phyloP scores from a whole-genome alignment of 2,888 invertebrate species.

The Nudaria mundana region DNA sequence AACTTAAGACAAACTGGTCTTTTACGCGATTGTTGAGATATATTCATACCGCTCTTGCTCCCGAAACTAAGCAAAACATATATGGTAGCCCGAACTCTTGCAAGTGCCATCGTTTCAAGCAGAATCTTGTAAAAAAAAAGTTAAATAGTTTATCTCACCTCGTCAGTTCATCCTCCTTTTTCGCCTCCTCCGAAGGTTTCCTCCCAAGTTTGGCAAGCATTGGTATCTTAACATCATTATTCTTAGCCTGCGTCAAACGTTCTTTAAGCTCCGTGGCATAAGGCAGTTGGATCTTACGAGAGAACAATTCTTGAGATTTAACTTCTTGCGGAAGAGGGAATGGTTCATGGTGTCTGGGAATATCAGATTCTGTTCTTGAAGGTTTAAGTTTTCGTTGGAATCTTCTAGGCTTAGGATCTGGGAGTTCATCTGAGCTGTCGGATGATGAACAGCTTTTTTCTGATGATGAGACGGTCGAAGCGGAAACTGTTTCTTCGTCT shows the following conservation, averaged over 20 bases:
- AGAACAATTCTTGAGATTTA: constrained; percentile 36
- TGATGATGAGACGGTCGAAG: constrained; percentile 70
- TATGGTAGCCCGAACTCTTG: too few species aligned
- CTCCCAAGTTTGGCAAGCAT: constrained; percentile 61
- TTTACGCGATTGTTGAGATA: too few species aligned
- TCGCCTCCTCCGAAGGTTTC: constrained; percentile 58
- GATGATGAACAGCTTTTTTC: constrained; percentile 75
- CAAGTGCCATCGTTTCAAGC: too few species aligned
- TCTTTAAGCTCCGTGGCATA: constrained; percentile 52
- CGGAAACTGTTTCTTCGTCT: constrained; percentile 70
- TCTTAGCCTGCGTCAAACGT: constrained; percentile 57
- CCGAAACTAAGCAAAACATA: too few species aligned
- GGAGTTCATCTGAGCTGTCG: constrained; percentile 67
- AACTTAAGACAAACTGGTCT: too few species aligned
- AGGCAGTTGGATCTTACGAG: constrained; percentile 48
- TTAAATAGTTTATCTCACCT: too few species aligned
- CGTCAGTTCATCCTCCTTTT: constrained; percentile 56
- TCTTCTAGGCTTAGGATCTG: constrained; percentile 57
- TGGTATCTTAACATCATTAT: constrained; percentile 57
- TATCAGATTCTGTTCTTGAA: constrained; percentile 71
- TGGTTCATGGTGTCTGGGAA: constrained; percentile 52
- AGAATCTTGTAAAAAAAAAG: too few species aligned
- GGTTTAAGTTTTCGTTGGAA: constrained; percentile 67
- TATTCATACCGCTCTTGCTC: too few species aligned
- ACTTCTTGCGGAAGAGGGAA: constrained; percentile 44